phyloP scores from a whole-genome alignment of 2,797 vertebrate species.

The Hylomyscus alleni region DNA sequence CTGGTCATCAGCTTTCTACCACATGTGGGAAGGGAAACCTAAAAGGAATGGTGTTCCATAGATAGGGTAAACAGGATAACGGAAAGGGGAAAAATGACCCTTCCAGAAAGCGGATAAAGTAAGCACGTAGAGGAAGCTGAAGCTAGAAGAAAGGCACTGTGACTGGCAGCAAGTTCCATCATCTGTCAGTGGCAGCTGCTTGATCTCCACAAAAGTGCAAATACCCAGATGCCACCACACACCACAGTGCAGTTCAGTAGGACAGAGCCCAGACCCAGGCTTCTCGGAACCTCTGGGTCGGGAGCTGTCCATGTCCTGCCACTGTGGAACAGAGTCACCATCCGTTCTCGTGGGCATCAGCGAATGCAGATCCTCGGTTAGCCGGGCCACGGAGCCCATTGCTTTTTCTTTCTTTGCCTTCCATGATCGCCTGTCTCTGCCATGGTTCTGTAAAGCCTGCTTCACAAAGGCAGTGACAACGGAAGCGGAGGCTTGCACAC shows the following conservation, averaged over 20 bases:
- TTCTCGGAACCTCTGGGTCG: not conserved
- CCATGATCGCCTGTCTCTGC: not conserved
- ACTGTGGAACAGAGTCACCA: not conserved
- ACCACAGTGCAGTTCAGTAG: not conserved
- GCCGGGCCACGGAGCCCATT: not conserved
- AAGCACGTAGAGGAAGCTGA: not conserved
- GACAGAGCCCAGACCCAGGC: not conserved
- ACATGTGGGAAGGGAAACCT: not conserved
- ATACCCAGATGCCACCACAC: not conserved
- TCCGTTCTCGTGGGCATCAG: not conserved
- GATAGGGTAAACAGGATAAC: not conserved
- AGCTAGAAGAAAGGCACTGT: not conserved
- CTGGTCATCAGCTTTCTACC: not conserved
- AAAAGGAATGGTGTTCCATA: too few species aligned
- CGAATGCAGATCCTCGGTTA: too few species aligned
- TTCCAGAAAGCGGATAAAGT: not conserved
- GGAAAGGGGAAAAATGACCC: not conserved
- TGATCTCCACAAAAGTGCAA: not conserved
- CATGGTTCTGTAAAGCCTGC: not conserved
- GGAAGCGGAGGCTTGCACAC: not conserved
- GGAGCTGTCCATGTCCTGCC: not conserved
- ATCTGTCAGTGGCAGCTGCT: not conserved
- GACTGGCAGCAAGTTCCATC: not conserved
- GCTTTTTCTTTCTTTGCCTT: not conserved
- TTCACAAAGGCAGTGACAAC: not conserved